A percentile compares a stretch with the other conserved stretches of the same genome.
phyloP scores from a whole-genome alignment of 1,140 invertebrate genomes.

The Oscheius sp. region DNA sequence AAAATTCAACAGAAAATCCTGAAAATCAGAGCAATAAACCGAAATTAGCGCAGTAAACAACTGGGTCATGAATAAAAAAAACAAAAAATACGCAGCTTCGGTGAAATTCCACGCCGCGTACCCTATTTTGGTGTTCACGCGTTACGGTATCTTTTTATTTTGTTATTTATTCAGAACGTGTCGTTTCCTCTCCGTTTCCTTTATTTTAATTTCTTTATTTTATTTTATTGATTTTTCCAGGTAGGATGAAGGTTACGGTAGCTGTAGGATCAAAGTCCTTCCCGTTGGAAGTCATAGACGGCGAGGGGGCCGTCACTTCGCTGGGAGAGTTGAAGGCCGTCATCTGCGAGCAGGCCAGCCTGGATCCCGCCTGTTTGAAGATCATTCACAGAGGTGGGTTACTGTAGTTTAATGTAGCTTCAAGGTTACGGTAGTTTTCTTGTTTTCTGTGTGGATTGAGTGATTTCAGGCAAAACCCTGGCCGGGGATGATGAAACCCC shows the following conservation, averaged over 20 bases:
- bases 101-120: too few relatives aligned
- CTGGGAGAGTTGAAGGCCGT: not conserved
- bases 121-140: too few relatives aligned
- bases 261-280: not conserved
- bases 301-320: not conserved
- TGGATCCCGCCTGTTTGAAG: constrained; percentile 24
- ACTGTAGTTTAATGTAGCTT: not conserved
- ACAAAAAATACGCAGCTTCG: too few relatives aligned
- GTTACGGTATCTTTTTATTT: too few relatives aligned
- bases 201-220: too few relatives aligned
- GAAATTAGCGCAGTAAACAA: too few relatives aligned
- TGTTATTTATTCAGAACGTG: too few relatives aligned
- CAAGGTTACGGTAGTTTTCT: not conserved
- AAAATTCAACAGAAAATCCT: too few relatives aligned
- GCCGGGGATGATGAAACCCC: constrained; percentile 4
- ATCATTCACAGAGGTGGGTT: constrained; percentile 27
- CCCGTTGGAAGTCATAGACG: not conserved
- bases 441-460: too few relatives aligned
- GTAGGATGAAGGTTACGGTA: not conserved
- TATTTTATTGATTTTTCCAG: not conserved
- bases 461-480: constrained; percentile 25
- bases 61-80: too few relatives aligned
- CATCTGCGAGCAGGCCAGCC: not conserved
- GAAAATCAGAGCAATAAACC: too few relatives aligned
- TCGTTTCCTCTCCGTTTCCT: too few relatives aligned